A percentile compares a stretch with the other conserved stretches of the same genome.
Evolutionary conservation across 2,888 invertebrate species (phyloP).

Genomic region (Polydrusus tereticollis): DNA sequence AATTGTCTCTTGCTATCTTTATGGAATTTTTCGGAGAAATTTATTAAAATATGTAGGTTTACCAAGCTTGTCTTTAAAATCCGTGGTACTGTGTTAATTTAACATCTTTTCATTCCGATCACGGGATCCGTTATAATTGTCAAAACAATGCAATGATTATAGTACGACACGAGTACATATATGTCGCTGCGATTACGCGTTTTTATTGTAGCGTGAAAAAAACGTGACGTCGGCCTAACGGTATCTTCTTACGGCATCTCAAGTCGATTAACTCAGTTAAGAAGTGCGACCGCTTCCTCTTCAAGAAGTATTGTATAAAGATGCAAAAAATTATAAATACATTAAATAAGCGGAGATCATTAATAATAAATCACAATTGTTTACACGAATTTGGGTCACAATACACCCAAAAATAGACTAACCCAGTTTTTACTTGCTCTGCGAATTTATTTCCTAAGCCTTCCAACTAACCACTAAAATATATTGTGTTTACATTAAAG

Average conservation of each 20-base stretch:
- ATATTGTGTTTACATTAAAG: too few relatives aligned
- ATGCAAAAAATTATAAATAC: conserved; percentile 4
- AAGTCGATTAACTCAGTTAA: conserved; percentile 44
- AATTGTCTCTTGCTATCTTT: too few relatives aligned
- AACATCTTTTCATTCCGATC: too few relatives aligned
- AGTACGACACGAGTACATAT: neutral
- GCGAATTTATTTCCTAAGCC: too few relatives aligned
- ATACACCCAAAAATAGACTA: too few relatives aligned
- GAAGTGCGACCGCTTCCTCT: conserved; percentile 26
- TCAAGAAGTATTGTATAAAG: neutral
- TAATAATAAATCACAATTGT: neutral
- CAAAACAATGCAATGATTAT: neutral
- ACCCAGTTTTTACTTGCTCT: too few relatives aligned
- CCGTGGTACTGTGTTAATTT: too few relatives aligned
- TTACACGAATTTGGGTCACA: too few relatives aligned
- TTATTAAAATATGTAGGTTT: too few relatives aligned
- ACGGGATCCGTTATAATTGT: neutral
- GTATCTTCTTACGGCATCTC: conserved; percentile 39
- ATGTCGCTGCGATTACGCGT: neutral
- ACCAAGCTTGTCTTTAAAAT: too few relatives aligned
- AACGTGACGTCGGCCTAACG: conserved; percentile 35
- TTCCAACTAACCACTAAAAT: too few relatives aligned
- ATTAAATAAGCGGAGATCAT: neutral
- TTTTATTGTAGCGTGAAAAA: conserved; percentile 31
- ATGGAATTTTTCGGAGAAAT: too few relatives aligned